Evolutionary conservation across 2,888 invertebrate genomes (phyloP).

Genomic region (Zygogramma bicolorata): DNA sequence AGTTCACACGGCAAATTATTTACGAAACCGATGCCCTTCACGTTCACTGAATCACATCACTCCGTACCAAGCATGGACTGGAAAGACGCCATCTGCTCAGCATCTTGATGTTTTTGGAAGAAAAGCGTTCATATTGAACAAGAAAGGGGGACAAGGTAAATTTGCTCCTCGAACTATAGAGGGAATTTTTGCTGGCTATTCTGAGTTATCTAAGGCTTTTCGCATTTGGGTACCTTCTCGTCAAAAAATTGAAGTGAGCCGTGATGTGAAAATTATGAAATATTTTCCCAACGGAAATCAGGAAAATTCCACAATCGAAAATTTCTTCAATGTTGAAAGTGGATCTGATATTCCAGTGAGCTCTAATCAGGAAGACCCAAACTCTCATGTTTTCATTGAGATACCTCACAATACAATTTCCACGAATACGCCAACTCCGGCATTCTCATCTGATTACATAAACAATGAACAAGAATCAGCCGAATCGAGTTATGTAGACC

Average conservation of each 20-base stretch:
- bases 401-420: too few species aligned
- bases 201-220: neutral
- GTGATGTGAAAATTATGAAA: conserved; percentile 1
- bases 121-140: neutral
- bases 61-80: neutral
- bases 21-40: neutral
- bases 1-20: conserved; percentile 6
- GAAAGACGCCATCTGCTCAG: neutral
- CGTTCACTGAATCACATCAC: neutral
- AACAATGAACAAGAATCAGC: too few species aligned
- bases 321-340: neutral
- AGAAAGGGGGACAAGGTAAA: neutral
- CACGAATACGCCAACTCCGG: too few species aligned
- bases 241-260: neutral
- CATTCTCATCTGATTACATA: too few species aligned
- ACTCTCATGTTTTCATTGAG: too few species aligned
- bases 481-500: too few species aligned
- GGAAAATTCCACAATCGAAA: neutral
- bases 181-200: neutral
- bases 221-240: neutral
- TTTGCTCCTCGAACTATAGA: neutral
- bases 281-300: neutral
- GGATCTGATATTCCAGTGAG: neutral
- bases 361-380: too few species aligned
- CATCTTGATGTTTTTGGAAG: neutral